Evolutionary conservation across 2,888 invertebrate genomes (phyloP), one percentile per base, ranked within the genome.

Genomic region (Ichneumoninae sp.): DNA sequence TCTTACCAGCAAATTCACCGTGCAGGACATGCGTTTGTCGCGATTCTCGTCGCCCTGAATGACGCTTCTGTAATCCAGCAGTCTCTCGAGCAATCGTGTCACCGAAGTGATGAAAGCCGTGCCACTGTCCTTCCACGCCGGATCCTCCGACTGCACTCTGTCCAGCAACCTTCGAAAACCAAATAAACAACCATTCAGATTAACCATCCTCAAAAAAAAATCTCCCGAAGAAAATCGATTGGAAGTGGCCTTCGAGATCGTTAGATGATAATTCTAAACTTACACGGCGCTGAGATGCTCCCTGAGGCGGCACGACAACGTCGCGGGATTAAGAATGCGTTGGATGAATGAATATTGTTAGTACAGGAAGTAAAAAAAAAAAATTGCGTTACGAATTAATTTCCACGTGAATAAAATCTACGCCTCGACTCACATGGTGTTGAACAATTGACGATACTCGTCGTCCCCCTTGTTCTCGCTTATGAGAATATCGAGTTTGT

Each of bases 11-110:
- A 99, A 95, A 94, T 99, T 99, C 79, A 98, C 98, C 3, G 98
- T 99, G 92, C 98, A 99, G 0, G 98, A 98, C 98, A 99, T 99
- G 83, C 98, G 95, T 93, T 98, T 99, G 93, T 98, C 98, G 50
- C 98, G 95, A 93, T 98, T 98, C 92, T 99, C 98, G 90, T 98
- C 98, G 19, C 98, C 98, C 92, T 98, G 98, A 95, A 98, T 98
- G 1, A 99, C 98, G 90, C 98, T 98, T 87, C 99, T 96, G 94
- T 99, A 99, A 95, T 99, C 99, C 65, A 99, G 94, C 73, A 99
- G 95, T 33, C 98, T 95, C 94, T 98, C 98, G 87, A 99, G 93
- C 54, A 99, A 95, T 10, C 98, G 95, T 0, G 98, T 98, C 54
- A 99, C 98, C 0, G 98, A 98, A 82, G 97, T 97, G 77, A 99